Evolutionary conservation across 2,888 invertebrate genomes (phyloP).

Genomic region (Homarus gammarus): DNA sequence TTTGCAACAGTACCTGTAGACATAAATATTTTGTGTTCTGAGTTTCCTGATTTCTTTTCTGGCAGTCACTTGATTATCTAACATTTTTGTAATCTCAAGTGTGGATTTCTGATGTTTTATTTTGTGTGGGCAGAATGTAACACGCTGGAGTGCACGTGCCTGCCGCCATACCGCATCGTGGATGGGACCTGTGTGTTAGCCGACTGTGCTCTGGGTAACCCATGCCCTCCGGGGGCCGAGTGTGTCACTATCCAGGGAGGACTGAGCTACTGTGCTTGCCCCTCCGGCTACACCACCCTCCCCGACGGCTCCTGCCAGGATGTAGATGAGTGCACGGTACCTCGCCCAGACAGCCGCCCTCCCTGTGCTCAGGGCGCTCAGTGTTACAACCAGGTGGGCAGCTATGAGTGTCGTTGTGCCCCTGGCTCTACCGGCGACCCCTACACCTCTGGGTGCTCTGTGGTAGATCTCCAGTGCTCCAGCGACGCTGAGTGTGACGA

Average conservation of each 20-base stretch:
- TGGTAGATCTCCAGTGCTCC: conserved; percentile 89
- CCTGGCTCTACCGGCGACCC: conserved; percentile 91
- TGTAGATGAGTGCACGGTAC: conserved; percentile 90
- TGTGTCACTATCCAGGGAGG: conserved; percentile 94
- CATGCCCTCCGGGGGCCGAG: conserved; percentile 88
- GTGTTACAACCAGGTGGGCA: conserved; percentile 89
- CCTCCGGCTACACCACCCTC: conserved; percentile 89
- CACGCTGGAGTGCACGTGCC: conserved; percentile 87
- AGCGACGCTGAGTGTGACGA: conserved; percentile 90
- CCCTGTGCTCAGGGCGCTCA: conserved; percentile 92
- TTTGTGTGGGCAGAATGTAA: conserved; percentile 60
- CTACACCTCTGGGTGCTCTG: conserved; percentile 90
- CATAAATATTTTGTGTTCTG: no score
- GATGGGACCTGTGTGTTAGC: conserved; percentile 91
- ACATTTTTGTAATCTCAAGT: no score
- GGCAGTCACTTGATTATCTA: no score
- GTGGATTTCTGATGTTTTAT: background rate
- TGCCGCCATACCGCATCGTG: conserved; percentile 90
- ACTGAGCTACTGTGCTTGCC: conserved; percentile 95
- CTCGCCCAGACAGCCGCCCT: conserved; percentile 85
- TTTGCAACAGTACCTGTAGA: no score
- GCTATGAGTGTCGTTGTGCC: conserved; percentile 91
- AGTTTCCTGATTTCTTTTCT: no score
- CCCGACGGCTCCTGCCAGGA: conserved; percentile 89
- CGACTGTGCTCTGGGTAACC: conserved; percentile 84